Percentiles rank a stretch among this genome's conserved stretches.
phyloP scores from a whole-genome alignment of 2,113 vertebrate species.

The Daubentonia madagascariensis region DNA sequence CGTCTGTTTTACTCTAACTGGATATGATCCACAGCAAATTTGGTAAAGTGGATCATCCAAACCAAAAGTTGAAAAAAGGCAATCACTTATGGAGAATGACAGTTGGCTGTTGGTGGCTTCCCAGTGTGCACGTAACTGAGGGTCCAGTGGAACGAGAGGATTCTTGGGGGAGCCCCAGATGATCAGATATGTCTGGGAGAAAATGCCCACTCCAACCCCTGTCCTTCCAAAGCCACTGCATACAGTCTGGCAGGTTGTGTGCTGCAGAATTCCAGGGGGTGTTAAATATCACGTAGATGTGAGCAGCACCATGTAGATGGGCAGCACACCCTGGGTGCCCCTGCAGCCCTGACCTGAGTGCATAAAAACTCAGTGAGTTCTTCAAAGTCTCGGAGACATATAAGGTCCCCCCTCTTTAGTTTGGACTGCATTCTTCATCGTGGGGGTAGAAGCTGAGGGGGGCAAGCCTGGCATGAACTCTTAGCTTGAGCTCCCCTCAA shows the following conservation, averaged over 20 bases:
- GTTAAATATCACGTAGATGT: fast-evolving
- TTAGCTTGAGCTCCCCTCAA: neutral
- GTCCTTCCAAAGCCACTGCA: neutral
- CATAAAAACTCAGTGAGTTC: neutral
- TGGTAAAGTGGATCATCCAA: neutral
- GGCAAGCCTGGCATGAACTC: neutral
- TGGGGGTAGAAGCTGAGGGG: neutral
- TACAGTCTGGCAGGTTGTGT: too few relatives aligned
- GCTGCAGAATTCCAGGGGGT: neutral
- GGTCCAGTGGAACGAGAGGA: too few relatives aligned
- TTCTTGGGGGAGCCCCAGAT: neutral
- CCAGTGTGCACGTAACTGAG: neutral
- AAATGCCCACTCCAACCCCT: neutral
- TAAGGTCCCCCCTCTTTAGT: fast-evolving
- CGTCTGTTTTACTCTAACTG: neutral
- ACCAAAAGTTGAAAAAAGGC: neutral
- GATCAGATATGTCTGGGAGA: neutral
- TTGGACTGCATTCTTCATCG: neutral
- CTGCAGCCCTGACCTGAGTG: neutral
- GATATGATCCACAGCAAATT: neutral
- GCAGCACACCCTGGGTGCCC: too few relatives aligned
- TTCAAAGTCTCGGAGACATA: neutral
- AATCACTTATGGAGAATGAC: neutral
- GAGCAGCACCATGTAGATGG: neutral
- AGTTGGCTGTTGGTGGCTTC: too few relatives aligned